These are phyloP conservation scores for Rhinatrema bivittatum DNA, from an alignment of 2,797 vertebrate genomes.

Conservation along the genomic window DNA sequence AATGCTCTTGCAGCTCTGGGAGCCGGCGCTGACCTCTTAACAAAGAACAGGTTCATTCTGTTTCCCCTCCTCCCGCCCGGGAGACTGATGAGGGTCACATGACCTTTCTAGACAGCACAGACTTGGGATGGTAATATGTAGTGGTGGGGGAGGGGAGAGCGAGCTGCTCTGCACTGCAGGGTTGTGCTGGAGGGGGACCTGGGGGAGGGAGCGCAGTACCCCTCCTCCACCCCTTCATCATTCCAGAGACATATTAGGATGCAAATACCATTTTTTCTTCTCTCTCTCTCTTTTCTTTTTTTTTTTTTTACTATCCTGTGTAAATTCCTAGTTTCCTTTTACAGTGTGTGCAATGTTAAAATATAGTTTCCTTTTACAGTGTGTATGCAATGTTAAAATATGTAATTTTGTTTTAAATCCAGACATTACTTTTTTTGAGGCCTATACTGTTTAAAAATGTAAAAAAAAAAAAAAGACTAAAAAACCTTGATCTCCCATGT, in stretches of 20 bases:
- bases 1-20: conserved; percentile 55
- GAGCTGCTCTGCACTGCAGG: conserved; percentile 3
- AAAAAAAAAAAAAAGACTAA: too few relatives aligned
- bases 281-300: too few relatives aligned
- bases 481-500: conserved; percentile 11
- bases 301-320: conserved; percentile 19
- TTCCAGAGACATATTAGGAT: conserved; percentile 18
- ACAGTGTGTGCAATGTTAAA: conserved; percentile 15
- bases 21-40: conserved; percentile 75
- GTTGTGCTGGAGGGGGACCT: neutral
- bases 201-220: neutral
- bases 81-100: conserved; percentile 76
- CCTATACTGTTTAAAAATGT: too few relatives aligned
- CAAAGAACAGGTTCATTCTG: conserved; percentile 79
- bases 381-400: too few relatives aligned
- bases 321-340: conserved; percentile 34
- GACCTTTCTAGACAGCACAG: conserved; percentile 75
- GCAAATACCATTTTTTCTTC: conserved; percentile 38
- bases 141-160: conserved; percentile 49
- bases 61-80: conserved; percentile 62
- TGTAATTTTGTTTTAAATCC: too few relatives aligned
- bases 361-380: too few relatives aligned
- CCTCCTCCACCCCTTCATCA: conserved; percentile 20
- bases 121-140: conserved; percentile 64
- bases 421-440: too few relatives aligned